Base-by-base conservation (phyloP, 2,113 vertebrate species). In the Sebastes fasciatus region DNA sequence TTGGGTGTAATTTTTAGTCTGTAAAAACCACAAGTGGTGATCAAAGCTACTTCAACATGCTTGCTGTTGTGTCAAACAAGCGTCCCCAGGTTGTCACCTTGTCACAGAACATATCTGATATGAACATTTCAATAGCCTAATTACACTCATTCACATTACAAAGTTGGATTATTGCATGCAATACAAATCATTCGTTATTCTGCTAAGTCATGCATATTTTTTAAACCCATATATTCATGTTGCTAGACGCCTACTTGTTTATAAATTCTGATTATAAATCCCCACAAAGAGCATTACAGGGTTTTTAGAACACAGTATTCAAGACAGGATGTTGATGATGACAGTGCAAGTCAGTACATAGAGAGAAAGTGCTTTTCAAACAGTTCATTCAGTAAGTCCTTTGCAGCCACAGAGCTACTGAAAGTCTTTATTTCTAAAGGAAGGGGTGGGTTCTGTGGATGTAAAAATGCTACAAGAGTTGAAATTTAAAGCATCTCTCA, bases 131-230 rank as follows among this genome's bases (percentile, higher is more conserved):
- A 66, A 48, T 64, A 85, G 78, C 85, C 90, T 90, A 87, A 83
- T 90, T 91, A 88, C 91, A 92, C 87, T 79, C 90, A 77, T 89
- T 92, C 90, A 93, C 92, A 84, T 93, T 91, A 93, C 90, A 92
- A 92, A 92, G 91, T 90, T 88, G 79, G 83, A 94, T 95, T 95
- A 95, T 96, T 96, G 94, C 95, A 96, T 96, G 95, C 95, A 95
- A 93, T 94, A 93, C 93, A 93, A 94, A 83, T 94, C 92, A 93
- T 92, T 92, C 92, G 51, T 87, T 90, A 87, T 83, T 92, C 82
- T 88, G 77, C 88, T 89, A 91, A 89, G 26, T 92, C 95, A 96
- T 96, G 95, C 95, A 95, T 93, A 92, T 91, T 92, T 89, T 81
- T 83, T 75, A 86, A 88, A 89, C 87, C 89, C 86, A 92, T 86